Evolutionary conservation across 2,113 vertebrate genomes (phyloP), one percentile per base, ranked within the genome.

Genomic region (Trogon melanurus): DNA sequence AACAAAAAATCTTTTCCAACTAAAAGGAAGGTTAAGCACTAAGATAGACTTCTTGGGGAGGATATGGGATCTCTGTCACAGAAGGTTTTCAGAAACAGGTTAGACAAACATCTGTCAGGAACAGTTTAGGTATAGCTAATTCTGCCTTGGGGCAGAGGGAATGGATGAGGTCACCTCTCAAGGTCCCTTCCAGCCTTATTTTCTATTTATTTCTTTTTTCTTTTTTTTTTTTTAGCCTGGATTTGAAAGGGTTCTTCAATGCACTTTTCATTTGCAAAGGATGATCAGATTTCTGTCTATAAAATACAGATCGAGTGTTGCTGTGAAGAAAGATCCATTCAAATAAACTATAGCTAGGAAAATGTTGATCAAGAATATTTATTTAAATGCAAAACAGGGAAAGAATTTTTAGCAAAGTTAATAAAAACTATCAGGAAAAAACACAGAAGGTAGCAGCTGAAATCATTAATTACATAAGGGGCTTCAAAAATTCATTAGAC

Each of bases 51-150:
- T 36, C 51, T 88, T 53, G 25, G 34, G 79, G 67, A 93, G 12
- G 45, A 78, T 60, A 73, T 84, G 56, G 75, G 79, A 86, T 84
- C 60, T 92, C 72, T 93, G 91, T 88, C 94, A 96, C 26, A 84
- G n/a, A 83, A 38, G 34, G 22, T 78, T 94, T 94, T 80, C 60
- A 60, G 90, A 88, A 88, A 34, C 69, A 88, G 75, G 72, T 93
- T 95, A 94, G 95, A 95, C 88, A 94, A 96, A 96, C 56, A 92
- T 88, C 88, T 97, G 95, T 95, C 96, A 96, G 69, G 54, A 93
- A 84, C 38, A 22, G 72, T 97, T 97, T 94, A 92, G 83, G 85
- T 93, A 86, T 50, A 92, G 76, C 64, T 91, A 67, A 88, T 80
- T 91, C 76, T 96, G 94, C 95, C 95, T 96, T 84, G 22, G 38